These are phyloP conservation scores for Conger conger DNA, from an alignment of 2,113 vertebrate genomes.

Conservation along the genomic window DNA sequence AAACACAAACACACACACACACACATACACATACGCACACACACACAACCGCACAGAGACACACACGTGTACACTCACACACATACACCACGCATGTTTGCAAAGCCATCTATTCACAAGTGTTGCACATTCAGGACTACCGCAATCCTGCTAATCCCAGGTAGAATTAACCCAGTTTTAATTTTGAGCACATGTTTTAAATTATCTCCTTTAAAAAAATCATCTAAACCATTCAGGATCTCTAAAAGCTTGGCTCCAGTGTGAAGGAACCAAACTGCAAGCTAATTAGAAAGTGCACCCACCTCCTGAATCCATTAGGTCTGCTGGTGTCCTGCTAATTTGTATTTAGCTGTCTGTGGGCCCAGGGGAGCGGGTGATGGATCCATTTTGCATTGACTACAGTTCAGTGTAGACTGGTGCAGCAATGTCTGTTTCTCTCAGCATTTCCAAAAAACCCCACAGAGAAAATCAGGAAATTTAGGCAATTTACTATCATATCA, in stretches of 20 bases:
- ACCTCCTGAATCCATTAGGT: slow-evolving; percentile 42
- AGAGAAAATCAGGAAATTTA: not conserved
- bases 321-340: slow-evolving; percentile 58
- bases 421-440: slow-evolving; percentile 34
- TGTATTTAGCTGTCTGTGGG: slow-evolving; percentile 61
- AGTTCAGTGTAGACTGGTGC: slow-evolving; percentile 47
- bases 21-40: slow-evolving; percentile 28
- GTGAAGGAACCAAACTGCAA: slow-evolving; percentile 35
- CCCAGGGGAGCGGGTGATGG: slow-evolving; percentile 57
- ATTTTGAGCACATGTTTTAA: slow-evolving; percentile 10
- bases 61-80: slow-evolving; percentile 24
- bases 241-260: slow-evolving; percentile 18
- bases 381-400: slow-evolving; percentile 66
- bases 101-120: not conserved
- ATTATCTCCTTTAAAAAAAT: slow-evolving; percentile 13
- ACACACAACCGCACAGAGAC: slow-evolving; percentile 25
- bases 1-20: not conserved
- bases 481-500: not conserved
- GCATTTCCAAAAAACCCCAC: not conserved
- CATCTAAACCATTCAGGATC: not conserved
- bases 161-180: slow-evolving; percentile 22
- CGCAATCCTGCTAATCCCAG: not conserved
- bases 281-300: slow-evolving; percentile 37
- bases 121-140: not conserved
- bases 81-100: slow-evolving; percentile 5